Base-by-base conservation (phyloP, 2,113 vertebrate genomes). In the Leptobrachium ailaonicum region DNA sequence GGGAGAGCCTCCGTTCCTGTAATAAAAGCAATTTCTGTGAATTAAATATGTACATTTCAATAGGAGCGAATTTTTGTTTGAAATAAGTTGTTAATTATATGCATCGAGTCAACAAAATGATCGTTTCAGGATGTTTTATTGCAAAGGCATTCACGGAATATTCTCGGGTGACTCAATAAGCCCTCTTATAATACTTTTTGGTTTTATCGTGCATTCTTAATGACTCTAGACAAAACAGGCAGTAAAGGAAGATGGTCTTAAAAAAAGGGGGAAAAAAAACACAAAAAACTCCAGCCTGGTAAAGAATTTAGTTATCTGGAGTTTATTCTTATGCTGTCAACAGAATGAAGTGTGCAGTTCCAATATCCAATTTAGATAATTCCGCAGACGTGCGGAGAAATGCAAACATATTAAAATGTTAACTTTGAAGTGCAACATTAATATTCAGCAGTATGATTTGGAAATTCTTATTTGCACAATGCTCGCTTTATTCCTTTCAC, bases 381-480 rank as follows among this genome's bases (percentile, higher is more conserved):
- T 81, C 79, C 53, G 12, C 42, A 14, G 66, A 81, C 72, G 72
- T 81, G 79, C 72, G 13, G 9, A 60, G 79, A 62, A 81, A 81
- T 63, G 79, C 67, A 74, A 74, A 74, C 72, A 81, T 75, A 81
- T 81, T 68, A 69, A 62, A 81, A 81, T 75, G 78, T 73, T 80
- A 69, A 81, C 79, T 69, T 81, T 81, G 64, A 81, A 75, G 64
- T 75, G 79, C 71, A 63, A 69, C 71, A 81, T 81, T 81, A 81
- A 81, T 81, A 81, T 81, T 81, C 79, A 81, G 41, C 63, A 74
- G 78, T 45, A 43, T 67, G 50, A 75, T 81, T 62, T 74, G 72
- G 72, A 81, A 81, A 75, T 75, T 73, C 78, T 44, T 81, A 81
- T 81, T 67, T 81, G 63, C 79, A 74, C 79, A 81, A 69, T 74